Evolutionary conservation across 1,140 invertebrate species (phyloP).

Genomic region (Asobara japonica): DNA sequence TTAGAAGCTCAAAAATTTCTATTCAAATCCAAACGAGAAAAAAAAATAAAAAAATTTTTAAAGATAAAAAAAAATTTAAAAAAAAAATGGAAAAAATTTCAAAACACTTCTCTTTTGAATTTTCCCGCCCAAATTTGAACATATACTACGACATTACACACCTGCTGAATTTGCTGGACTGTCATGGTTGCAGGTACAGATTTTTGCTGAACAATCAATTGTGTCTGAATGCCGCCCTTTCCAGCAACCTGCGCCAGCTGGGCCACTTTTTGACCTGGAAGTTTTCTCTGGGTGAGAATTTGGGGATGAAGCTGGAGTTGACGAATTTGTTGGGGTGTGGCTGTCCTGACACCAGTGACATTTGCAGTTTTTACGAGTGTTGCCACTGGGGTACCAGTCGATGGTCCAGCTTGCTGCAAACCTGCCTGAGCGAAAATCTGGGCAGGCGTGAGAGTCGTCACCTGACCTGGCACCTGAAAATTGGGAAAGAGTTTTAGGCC

Average conservation of each 20-base stretch:
- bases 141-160: conserved; percentile 74
- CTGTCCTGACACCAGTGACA: conserved; percentile 65
- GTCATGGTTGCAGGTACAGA: conserved; percentile 73
- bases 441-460: conserved; percentile 61
- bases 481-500: too few species aligned
- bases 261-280: conserved; percentile 71
- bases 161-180: conserved; percentile 81
- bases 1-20: too few species aligned
- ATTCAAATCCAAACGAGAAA: too few species aligned
- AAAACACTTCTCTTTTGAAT: too few species aligned
- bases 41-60: too few species aligned
- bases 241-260: conserved; percentile 68
- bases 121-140: conserved; percentile 43
- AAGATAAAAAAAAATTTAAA: too few species aligned
- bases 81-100: too few species aligned
- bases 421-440: conserved; percentile 71
- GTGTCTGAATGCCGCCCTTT: conserved; percentile 68
- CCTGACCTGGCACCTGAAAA: conserved; percentile 62
- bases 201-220: conserved; percentile 75
- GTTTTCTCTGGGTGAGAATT: conserved; percentile 71
- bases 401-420: conserved; percentile 60
- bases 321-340: conserved; percentile 73
- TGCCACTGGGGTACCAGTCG: conserved; percentile 50
- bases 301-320: conserved; percentile 77
- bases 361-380: conserved; percentile 72